phyloP scores from a whole-genome alignment of 2,888 invertebrate species.

The Palloptera scutellata region DNA sequence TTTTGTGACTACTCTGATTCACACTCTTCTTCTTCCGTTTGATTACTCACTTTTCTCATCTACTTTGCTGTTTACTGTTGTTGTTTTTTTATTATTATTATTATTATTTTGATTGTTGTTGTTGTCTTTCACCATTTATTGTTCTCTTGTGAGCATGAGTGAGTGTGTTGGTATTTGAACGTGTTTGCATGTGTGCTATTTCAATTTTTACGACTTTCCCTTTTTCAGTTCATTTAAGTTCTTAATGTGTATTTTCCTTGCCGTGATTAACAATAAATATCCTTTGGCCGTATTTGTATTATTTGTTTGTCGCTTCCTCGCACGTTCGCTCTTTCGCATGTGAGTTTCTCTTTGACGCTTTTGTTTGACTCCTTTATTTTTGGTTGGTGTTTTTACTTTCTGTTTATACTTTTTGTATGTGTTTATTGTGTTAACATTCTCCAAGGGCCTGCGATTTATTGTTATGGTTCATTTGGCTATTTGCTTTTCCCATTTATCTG shows the following conservation, averaged over 20 bases:
- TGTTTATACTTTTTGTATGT: not conserved
- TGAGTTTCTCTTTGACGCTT: constrained; percentile 12
- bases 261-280: constrained; percentile 28
- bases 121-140: constrained; percentile 6
- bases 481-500: constrained; percentile 47
- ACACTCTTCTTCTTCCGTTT: constrained; percentile 2
- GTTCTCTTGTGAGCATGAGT: not conserved
- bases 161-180: not conserved
- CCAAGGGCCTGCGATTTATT: constrained; percentile 30
- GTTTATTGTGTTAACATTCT: constrained; percentile 31
- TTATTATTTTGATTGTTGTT: not conserved
- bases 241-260: constrained; percentile 17
- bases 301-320: not conserved
- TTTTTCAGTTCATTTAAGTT: constrained; percentile 21
- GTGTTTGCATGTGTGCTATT: constrained; percentile 11
- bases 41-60: constrained; percentile 8
- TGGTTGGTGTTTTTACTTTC: constrained; percentile 17
- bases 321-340: not conserved
- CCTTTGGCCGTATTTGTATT: constrained; percentile 8
- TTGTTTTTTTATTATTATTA: not conserved
- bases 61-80: not conserved
- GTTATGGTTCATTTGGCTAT: constrained; percentile 35
- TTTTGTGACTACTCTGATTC: constrained; percentile 10
- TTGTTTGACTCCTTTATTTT: no score
- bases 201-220: constrained; percentile 7